Conservation (phyloP, 2,888 invertebrate species). For the Epirrhoe tristata region DNA sequence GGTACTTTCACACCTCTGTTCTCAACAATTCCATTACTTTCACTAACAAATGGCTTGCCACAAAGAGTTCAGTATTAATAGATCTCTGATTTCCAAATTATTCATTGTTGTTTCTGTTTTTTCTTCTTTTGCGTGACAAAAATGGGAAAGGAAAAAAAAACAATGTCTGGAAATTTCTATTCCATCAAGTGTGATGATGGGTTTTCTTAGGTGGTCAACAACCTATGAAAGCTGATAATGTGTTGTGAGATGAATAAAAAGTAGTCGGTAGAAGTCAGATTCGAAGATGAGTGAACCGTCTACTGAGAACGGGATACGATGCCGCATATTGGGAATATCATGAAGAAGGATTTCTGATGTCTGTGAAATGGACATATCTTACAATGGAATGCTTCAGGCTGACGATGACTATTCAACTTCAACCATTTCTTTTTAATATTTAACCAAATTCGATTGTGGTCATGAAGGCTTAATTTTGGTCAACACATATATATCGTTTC, state of each 20-base stretch:
- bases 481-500: background rate
- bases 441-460: background rate
- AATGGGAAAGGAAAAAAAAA: background rate
- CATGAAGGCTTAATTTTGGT: background rate
- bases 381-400: too few species aligned
- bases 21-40: conserved; percentile 71
- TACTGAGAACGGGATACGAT: too few species aligned
- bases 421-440: background rate
- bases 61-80: conserved; percentile 36
- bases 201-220: too few species aligned
- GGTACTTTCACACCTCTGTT: conserved; percentile 68
- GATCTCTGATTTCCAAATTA: conserved; percentile 11
- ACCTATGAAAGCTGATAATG: too few species aligned
- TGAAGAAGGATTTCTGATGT: too few species aligned
- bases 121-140: background rate
- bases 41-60: conserved; percentile 49
- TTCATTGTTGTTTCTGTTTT: background rate
- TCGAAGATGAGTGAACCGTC: too few species aligned
- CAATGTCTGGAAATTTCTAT: background rate
- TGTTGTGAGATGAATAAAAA: too few species aligned
- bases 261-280: too few species aligned
- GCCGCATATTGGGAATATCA: too few species aligned
- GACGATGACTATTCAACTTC: too few species aligned
- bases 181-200: background rate
- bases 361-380: too few species aligned